Evolutionary conservation across 2,888 invertebrate genomes (phyloP), one percentile per base, ranked within the genome.

Genomic region (Apamea crenata): DNA sequence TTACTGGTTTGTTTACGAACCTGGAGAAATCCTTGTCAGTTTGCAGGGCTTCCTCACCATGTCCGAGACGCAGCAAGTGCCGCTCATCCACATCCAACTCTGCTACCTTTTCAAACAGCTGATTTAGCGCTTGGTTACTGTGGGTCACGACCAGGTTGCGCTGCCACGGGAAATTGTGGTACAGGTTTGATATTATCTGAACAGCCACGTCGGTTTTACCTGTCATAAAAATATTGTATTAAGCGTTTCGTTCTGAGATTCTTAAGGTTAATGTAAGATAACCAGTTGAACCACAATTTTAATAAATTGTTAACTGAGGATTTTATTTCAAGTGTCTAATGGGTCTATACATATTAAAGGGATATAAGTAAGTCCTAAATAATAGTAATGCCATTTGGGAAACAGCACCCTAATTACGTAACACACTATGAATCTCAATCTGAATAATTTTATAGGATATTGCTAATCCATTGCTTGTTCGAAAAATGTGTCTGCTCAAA

Each of bases 161-260:
- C 94, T 99, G 99, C 96, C 99, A 99, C 0, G 99, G 99, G 95
- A 99, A 99, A 96, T 99, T 99, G 97, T 99, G 99, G 95, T 99
- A 99, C 78, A 99, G 97, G 95, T 99, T 99, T 21, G 99, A 99
- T 92, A 99, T 99, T 88, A 99, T 99, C 96, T 99, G 99, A 1
- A 99, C 99, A 1, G 99, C 99, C 0, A 99, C 99, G 95, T 99
- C 99, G 0, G 99, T 99, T 97, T 99, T 99, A 87, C 99, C 99
- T 89, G 89, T 10, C 16, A 36, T 18, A 74, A 40, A 68, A 61
- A 69, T 2, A 0, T 68, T 80, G 21, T 53, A n/a, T 47, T 53
- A 65, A 12, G 8, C 16, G 2, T 50, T 50, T 66, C 2, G 50
- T 29, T 61, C 50, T 53, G 12, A 1, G 4, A 21, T 7, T 16